A percentile compares a stretch with the other conserved stretches of the same genome.
These are phyloP conservation scores for Astreopora myriophthalma DNA, from an alignment of 64 coral and sea anemone genomes.

Conservation along the genomic window DNA sequence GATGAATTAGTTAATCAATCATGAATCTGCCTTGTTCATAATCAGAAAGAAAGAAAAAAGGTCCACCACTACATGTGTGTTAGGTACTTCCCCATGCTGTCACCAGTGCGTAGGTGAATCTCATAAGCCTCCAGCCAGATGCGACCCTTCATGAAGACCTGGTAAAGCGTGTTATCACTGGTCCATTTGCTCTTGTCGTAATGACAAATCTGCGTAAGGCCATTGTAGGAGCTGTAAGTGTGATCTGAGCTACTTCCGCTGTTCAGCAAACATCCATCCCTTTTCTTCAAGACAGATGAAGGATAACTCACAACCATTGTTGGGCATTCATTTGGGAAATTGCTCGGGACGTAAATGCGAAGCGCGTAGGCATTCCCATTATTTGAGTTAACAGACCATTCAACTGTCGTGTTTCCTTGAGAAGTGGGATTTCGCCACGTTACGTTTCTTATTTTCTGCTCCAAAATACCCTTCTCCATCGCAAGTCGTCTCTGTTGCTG, in stretches of 20 bases:
- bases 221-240: conserved; percentile 36
- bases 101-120: conserved; percentile 36
- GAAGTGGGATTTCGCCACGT: not conserved
- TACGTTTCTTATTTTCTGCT: not conserved
- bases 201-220: conserved; percentile 75
- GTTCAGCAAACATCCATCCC: not conserved
- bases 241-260: not conserved
- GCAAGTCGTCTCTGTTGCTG: not conserved
- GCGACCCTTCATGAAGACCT: conserved; percentile 81
- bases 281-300: conserved; percentile 14
- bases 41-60: too few species aligned
- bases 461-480: not conserved
- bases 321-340: conserved; percentile 78
- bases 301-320: conserved; percentile 50
- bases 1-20: too few species aligned
- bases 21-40: too few species aligned
- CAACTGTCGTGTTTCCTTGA: not conserved
- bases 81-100: conserved; percentile 19
- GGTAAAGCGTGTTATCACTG: conserved; percentile 62
- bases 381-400: conserved; percentile 1
- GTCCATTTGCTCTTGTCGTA: conserved; percentile 43
- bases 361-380: conserved; percentile 73
- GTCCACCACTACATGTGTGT: not conserved
- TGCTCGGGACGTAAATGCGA: conserved; percentile 24
- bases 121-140: conserved; percentile 95